phyloP scores from a whole-genome alignment of 2,113 vertebrate species.

The human (Homo sapiens) region GRCh38 chr12:67646001-67646500 shows the following conservation, averaged over 20 bases:
- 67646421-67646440: background rate
- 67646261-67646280: background rate
- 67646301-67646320: background rate
- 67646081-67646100: background rate
- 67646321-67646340: background rate
- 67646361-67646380: background rate
- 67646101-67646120: background rate
- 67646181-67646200: background rate
- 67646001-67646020: slow-evolving; percentile 36
- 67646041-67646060: background rate
- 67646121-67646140: background rate
- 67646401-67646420: slow-evolving; percentile 21
- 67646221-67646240: background rate
- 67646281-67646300: background rate
- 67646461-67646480: background rate
- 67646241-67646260: background rate
- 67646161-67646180: slow-evolving; percentile 9
- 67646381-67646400: slow-evolving; percentile 11
- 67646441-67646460: slow-evolving; percentile 25
- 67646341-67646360: slow-evolving; percentile 7
- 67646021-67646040: background rate
- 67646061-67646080: background rate
- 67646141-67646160: background rate
- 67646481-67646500: background rate
- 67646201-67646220: background rate